These are phyloP conservation scores for Sebastes melanostomus DNA, from an alignment of 2,797 vertebrate genomes.

Conservation along the genomic window DNA sequence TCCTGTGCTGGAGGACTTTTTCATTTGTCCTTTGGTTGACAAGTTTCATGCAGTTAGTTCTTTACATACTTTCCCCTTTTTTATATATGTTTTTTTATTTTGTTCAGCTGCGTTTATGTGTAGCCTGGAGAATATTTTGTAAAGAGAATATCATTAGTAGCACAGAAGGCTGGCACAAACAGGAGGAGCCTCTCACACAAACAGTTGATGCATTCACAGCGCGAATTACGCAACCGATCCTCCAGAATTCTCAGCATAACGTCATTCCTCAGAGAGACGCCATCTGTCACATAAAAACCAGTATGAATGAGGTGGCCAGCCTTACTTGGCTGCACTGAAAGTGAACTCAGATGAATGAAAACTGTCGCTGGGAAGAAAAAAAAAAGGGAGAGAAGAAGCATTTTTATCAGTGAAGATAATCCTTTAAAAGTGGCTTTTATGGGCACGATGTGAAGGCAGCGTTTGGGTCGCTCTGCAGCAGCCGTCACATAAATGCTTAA, in stretches of 20 bases:
- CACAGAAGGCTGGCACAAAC: neutral
- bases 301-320: neutral
- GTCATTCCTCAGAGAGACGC: neutral
- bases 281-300: slow-evolving; percentile 29
- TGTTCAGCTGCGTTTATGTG: neutral
- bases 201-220: slow-evolving; percentile 10
- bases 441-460: neutral
- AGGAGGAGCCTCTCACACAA: neutral
- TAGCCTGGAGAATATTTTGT: neutral
- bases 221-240: slow-evolving; percentile 14
- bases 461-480: slow-evolving; percentile 6
- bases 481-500: neutral
- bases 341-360: slow-evolving; percentile 27
- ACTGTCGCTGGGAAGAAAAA: neutral
- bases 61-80: neutral
- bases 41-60: neutral
- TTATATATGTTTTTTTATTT: neutral
- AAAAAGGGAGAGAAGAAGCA: neutral
- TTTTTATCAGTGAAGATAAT: neutral
- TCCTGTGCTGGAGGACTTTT: neutral
- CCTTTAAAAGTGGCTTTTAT: neutral
- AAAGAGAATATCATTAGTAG: neutral
- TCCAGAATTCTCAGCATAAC: slow-evolving; percentile 5
- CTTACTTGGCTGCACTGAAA: slow-evolving; percentile 1
- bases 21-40: neutral